Conservation (phyloP, 2,797 vertebrate genomes). For the Otolemur crassicaudatus region DNA sequence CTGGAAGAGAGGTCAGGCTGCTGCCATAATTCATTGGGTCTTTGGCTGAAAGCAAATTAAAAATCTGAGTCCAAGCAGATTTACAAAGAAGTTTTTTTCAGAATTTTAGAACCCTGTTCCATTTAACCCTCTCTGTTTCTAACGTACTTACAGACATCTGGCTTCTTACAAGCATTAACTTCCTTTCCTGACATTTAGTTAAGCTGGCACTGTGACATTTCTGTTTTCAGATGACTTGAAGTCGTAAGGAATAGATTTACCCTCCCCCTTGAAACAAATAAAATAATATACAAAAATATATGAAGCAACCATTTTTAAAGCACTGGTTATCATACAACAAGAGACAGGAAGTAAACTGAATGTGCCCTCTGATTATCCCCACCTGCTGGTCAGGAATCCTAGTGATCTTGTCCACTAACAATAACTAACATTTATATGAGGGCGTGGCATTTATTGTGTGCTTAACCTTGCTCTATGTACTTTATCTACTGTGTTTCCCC, state of each 20-base stretch:
- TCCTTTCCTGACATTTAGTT: neutral
- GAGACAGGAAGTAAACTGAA: neutral
- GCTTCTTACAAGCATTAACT: neutral
- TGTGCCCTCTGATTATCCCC: neutral
- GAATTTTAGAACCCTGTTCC: neutral
- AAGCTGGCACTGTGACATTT: neutral
- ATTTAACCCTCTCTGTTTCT: neutral
- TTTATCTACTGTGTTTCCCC: neutral
- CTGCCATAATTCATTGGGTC: neutral
- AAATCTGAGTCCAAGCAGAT: constrained; percentile 1
- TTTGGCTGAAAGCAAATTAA: constrained; percentile 38
- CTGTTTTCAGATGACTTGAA: neutral
- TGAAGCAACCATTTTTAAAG: neutral
- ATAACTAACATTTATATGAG: neutral
- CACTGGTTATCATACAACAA: neutral
- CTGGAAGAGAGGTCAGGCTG: neutral
- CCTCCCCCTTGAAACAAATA: neutral
- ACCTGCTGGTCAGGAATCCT: neutral
- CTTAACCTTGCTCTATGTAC: neutral
- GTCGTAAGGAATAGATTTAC: neutral
- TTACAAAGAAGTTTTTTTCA: neutral
- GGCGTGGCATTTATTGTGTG: no score
- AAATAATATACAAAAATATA: neutral
- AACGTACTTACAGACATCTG: neutral
- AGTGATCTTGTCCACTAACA: neutral